Evolutionary conservation across 2,888 invertebrate species (phyloP).

Genomic region (Agapostemon virescens): DNA sequence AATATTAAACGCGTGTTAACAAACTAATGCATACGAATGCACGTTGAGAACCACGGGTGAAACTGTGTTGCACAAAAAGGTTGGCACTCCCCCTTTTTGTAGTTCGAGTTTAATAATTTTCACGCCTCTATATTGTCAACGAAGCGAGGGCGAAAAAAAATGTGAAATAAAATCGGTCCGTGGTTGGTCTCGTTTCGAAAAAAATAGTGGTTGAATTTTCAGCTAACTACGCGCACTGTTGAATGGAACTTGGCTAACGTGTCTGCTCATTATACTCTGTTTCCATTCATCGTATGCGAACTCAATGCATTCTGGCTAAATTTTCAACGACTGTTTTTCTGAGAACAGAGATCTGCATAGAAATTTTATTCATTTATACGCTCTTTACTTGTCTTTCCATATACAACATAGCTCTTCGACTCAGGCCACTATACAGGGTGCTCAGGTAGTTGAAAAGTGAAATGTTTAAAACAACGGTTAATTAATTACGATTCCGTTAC

Average conservation of each 20-base stretch:
- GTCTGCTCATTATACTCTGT: background rate
- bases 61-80: background rate
- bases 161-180: background rate
- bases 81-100: no score
- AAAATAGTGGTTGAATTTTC: background rate
- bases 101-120: background rate
- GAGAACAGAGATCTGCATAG: background rate
- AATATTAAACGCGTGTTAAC: background rate
- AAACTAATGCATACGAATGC: background rate
- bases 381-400: background rate
- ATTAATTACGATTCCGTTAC: background rate
- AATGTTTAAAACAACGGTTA: background rate
- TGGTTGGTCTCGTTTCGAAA: background rate
- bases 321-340: background rate
- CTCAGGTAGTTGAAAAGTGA: background rate
- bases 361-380: constrained; percentile 2
- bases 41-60: background rate
- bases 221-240: background rate
- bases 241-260: background rate
- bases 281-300: background rate
- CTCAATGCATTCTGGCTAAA: background rate
- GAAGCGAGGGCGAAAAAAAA: background rate
- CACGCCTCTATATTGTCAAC: background rate
- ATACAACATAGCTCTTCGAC: background rate
- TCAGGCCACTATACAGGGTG: background rate